A percentile compares a stretch with the other conserved stretches of the same genome.
Conservation (phyloP, 2,888 invertebrate species). For the Euplagia quadripunctaria region DNA sequence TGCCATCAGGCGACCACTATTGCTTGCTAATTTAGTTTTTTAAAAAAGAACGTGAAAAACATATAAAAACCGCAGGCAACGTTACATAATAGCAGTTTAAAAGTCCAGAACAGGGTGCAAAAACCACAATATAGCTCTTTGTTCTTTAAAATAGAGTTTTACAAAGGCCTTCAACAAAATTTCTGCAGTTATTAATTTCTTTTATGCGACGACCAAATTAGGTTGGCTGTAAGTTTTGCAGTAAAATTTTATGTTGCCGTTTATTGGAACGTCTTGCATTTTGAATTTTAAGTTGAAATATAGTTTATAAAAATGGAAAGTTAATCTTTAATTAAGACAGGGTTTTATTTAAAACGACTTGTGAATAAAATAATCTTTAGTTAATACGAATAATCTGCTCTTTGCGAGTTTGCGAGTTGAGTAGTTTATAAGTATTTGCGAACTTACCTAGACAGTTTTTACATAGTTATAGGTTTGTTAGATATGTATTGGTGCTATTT, state of each 20-base stretch:
- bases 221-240: conserved; percentile 1
- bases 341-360: not conserved
- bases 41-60: not conserved
- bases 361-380: not conserved
- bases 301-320: not conserved
- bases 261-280: not conserved
- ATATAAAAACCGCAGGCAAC: not conserved
- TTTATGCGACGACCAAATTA: conserved; percentile 9
- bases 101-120: not conserved
- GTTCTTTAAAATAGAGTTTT: conserved; percentile 17
- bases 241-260: not conserved
- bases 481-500: too few relatives aligned
- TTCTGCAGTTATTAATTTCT: conserved; percentile 16
- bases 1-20: not conserved
- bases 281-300: not conserved
- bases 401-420: not conserved
- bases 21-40: not conserved
- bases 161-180: conserved; percentile 2
- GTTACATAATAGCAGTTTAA: not conserved
- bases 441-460: not conserved
- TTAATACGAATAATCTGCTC: not conserved
- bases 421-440: not conserved
- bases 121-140: conserved; percentile 18
- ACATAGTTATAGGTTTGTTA: too few relatives aligned
- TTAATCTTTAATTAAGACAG: not conserved